phyloP scores from a whole-genome alignment of 1,140 invertebrate genomes.

The Acromyrmex echinatior region DNA sequence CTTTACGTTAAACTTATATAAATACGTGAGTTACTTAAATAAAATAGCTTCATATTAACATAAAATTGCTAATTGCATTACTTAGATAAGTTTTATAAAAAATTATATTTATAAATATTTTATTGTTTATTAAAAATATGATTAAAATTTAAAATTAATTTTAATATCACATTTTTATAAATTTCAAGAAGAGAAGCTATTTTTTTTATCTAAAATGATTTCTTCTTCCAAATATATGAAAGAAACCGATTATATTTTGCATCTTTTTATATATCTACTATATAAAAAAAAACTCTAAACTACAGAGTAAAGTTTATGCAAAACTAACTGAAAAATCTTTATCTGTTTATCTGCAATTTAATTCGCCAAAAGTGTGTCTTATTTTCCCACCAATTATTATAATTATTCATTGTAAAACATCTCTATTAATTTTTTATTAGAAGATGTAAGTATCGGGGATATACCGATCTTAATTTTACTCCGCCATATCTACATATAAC shows the following conservation, averaged over 20 bases:
- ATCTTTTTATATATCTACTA: neutral
- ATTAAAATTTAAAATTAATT: neutral
- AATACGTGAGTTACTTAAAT: neutral
- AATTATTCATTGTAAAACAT: neutral
- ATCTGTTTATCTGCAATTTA: neutral
- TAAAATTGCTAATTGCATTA: neutral
- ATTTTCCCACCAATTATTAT: neutral
- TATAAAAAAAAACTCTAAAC: neutral
- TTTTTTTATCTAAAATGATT: neutral
- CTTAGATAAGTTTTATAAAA: neutral
- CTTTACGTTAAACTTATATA: neutral
- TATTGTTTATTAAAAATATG: neutral
- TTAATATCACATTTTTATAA: neutral
- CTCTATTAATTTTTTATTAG: neutral
- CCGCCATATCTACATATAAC: neutral
- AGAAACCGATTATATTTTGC: neutral
- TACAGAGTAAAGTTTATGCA: neutral
- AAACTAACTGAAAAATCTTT: neutral
- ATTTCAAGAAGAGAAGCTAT: neutral
- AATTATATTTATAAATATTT: neutral
- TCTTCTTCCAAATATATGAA: neutral
- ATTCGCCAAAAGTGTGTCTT: neutral
- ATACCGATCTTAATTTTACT: neutral
- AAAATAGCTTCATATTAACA: neutral
- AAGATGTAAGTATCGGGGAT: neutral